Percentiles rank a stretch among this genome's conserved stretches.
phyloP scores from a whole-genome alignment of 53 echinoderm and acorn worm species.

The Antedon mediterranea region DNA sequence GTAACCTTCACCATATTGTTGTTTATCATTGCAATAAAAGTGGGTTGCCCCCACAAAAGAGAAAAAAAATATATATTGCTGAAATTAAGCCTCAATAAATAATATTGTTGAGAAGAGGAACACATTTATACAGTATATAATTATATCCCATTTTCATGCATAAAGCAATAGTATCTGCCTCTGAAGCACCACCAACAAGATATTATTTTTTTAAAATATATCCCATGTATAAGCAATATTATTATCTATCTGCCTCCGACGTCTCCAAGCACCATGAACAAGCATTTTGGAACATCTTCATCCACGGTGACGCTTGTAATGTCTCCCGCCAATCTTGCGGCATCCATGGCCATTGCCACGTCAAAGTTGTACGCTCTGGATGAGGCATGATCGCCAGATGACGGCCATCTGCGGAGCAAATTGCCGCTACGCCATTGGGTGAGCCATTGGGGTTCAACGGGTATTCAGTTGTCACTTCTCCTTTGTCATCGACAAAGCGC shows the following conservation, averaged over 20 bases:
- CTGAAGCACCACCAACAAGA: slow-evolving; percentile 62
- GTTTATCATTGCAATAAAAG: too few species aligned
- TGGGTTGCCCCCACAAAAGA: too few species aligned
- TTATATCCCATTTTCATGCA: too few species aligned
- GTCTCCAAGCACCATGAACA: slow-evolving; percentile 79
- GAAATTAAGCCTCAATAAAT: too few species aligned
- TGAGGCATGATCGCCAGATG: slow-evolving; percentile 97
- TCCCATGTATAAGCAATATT: too few species aligned
- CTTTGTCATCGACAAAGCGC: slow-evolving; percentile 69
- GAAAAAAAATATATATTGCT: too few species aligned
- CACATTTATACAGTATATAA: too few species aligned
- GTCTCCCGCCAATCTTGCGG: slow-evolving; percentile 53
- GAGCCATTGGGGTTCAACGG: slow-evolving; percentile 96
- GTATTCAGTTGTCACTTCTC: slow-evolving; percentile 65
- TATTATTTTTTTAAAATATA: too few species aligned
- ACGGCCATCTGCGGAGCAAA: slow-evolving; percentile 79
- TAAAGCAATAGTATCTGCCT: neutral
- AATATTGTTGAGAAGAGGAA: too few species aligned
- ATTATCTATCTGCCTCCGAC: slow-evolving; percentile 9
- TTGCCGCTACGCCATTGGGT: slow-evolving; percentile 67
- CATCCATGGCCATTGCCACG: slow-evolving; percentile 99
- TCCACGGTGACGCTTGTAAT: slow-evolving; percentile 74
- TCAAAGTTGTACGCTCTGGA: slow-evolving; percentile 73
- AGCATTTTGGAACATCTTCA: slow-evolving; percentile 91
- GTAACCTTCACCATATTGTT: too few species aligned